phyloP scores from a whole-genome alignment of 2,888 invertebrate genomes.

The Rhimphoctona megacephalus region DNA sequence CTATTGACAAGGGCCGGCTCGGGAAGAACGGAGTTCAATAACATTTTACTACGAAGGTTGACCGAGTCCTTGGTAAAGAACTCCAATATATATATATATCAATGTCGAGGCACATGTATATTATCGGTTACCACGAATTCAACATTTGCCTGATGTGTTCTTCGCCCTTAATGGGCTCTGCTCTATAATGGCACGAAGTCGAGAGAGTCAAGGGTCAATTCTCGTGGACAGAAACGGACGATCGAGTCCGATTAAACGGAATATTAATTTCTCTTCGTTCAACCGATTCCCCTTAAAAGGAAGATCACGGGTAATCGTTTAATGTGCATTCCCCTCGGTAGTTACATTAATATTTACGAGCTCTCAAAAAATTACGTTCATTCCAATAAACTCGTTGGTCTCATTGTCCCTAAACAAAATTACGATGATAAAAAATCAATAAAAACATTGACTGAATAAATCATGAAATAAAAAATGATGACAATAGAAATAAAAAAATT shows the following conservation, averaged over 20 bases:
- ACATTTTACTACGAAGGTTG: slow-evolving; percentile 55
- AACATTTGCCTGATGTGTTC: slow-evolving; percentile 28
- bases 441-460: not conserved
- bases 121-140: slow-evolving; percentile 54
- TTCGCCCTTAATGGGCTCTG: slow-evolving; percentile 43
- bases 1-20: slow-evolving; percentile 27
- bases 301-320: slow-evolving; percentile 48
- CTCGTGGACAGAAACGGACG: slow-evolving; percentile 23
- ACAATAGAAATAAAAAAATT: too few relatives aligned
- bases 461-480: not conserved
- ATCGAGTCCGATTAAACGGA: slow-evolving; percentile 53
- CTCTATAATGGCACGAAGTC: slow-evolving; percentile 23
- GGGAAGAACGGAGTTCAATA: slow-evolving; percentile 42
- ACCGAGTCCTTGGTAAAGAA: slow-evolving; percentile 48
- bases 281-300: slow-evolving; percentile 43
- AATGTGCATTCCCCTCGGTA: not conserved
- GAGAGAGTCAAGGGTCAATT: slow-evolving; percentile 41
- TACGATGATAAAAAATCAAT: not conserved
- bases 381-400: not conserved
- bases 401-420: not conserved
- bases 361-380: not conserved
- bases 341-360: not conserved
- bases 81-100: not conserved
- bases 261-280: slow-evolving; percentile 51
- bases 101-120: not conserved